phyloP scores from a whole-genome alignment of 1,140 invertebrate species.

The Druon quercuslanigerum region DNA sequence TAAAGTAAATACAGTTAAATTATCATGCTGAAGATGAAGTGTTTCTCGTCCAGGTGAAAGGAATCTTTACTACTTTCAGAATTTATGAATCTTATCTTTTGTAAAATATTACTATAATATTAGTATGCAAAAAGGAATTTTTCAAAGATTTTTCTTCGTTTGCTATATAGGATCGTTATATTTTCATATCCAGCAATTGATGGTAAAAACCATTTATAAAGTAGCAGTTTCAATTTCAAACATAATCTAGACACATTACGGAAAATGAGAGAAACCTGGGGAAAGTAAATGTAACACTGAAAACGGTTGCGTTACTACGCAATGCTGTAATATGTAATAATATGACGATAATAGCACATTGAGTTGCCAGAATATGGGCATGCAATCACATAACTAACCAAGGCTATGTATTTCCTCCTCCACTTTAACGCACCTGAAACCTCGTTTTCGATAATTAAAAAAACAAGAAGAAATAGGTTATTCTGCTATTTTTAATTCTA shows the following conservation, averaged over 20 bases:
- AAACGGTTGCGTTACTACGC: conserved; percentile 52
- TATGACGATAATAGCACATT: conserved; percentile 52
- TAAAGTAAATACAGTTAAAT: background rate
- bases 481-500: no score
- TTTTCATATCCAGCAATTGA: background rate
- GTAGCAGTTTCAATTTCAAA: conserved; percentile 65
- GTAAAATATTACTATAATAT: no score
- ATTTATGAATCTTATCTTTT: background rate
- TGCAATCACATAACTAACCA: conserved; percentile 42
- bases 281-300: conserved; percentile 67
- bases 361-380: conserved; percentile 52
- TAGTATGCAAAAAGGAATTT: background rate
- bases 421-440: background rate
- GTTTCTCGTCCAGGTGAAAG: background rate
- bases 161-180: no score
- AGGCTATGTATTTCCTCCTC: background rate
- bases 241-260: conserved; percentile 63
- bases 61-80: background rate
- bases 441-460: no score
- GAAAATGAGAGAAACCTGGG: conserved; percentile 72
- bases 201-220: conserved; percentile 43
- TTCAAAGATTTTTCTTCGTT: no score
- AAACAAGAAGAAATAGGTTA: no score
- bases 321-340: conserved; percentile 57
- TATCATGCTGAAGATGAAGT: background rate